Evolutionary conservation across 2,797 vertebrate genomes (phyloP).

Genomic region (Paramormyrops hopkinsi): DNA sequence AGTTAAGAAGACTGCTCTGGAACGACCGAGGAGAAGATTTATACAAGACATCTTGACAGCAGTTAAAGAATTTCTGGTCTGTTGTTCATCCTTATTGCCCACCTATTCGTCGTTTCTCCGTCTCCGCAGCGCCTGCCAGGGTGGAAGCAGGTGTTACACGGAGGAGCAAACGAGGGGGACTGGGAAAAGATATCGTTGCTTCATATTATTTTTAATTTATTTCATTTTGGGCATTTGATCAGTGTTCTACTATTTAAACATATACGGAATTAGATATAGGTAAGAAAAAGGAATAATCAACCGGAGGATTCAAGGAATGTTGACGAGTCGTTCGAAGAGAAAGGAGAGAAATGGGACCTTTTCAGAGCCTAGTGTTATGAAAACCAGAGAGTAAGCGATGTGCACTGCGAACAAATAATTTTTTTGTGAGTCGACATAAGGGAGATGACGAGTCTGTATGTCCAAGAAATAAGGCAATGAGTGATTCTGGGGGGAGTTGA

Average conservation of each 20-base stretch:
- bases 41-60: not conserved
- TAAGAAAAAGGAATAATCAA: not conserved
- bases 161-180: not conserved
- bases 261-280: not conserved
- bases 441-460: not conserved
- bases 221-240: not conserved
- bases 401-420: not conserved
- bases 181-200: not conserved
- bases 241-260: not conserved
- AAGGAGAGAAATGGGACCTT: not conserved
- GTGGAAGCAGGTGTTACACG: not conserved
- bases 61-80: not conserved
- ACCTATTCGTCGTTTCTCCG: not conserved
- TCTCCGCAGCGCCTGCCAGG: not conserved
- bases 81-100: not conserved
- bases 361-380: not conserved
- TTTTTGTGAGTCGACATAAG: not conserved
- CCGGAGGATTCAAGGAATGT: not conserved
- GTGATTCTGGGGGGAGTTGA: slow-evolving; percentile 18
- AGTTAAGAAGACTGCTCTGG: not conserved
- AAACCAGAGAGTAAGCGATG: not conserved
- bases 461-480: slow-evolving; percentile 7
- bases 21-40: not conserved
- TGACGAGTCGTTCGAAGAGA: not conserved
- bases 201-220: not conserved